phyloP scores from a whole-genome alignment of 2,797 vertebrate species.

The Sebastes oblongus region DNA sequence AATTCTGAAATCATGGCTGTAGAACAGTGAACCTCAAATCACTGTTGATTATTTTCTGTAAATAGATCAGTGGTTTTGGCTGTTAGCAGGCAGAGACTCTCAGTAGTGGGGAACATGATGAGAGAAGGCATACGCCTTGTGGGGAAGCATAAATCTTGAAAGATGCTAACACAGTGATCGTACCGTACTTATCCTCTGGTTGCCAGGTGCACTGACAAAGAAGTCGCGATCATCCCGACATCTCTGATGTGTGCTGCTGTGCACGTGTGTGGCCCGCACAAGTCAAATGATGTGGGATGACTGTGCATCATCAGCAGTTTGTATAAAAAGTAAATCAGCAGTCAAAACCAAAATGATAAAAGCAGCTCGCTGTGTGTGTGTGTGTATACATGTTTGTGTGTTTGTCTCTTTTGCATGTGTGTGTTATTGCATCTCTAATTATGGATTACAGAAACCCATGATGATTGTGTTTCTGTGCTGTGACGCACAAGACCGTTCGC shows the following conservation, averaged over 20 bases:
- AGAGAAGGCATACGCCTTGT: neutral
- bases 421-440: constrained; percentile 67
- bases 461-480: constrained; percentile 66
- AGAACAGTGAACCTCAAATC: neutral
- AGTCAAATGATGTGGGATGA: constrained; percentile 53
- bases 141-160: constrained; percentile 15
- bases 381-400: constrained; percentile 27
- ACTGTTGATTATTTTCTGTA: neutral
- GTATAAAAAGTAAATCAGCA: constrained; percentile 47
- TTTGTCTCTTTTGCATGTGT: constrained; percentile 39
- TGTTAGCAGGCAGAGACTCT: neutral
- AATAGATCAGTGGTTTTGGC: constrained; percentile 10
- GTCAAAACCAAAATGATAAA: constrained; percentile 40
- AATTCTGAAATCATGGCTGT: neutral
- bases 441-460: constrained; percentile 71
- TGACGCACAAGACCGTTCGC: constrained; percentile 60
- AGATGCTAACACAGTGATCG: constrained; percentile 29
- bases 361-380: constrained; percentile 24
- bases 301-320: constrained; percentile 49
- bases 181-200: constrained; percentile 34
- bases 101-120: neutral
- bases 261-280: constrained; percentile 58
- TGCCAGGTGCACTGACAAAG: constrained; percentile 48
- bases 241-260: constrained; percentile 59
- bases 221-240: constrained; percentile 8